phyloP scores from a whole-genome alignment of 2,888 invertebrate species.

The Bombylius major region DNA sequence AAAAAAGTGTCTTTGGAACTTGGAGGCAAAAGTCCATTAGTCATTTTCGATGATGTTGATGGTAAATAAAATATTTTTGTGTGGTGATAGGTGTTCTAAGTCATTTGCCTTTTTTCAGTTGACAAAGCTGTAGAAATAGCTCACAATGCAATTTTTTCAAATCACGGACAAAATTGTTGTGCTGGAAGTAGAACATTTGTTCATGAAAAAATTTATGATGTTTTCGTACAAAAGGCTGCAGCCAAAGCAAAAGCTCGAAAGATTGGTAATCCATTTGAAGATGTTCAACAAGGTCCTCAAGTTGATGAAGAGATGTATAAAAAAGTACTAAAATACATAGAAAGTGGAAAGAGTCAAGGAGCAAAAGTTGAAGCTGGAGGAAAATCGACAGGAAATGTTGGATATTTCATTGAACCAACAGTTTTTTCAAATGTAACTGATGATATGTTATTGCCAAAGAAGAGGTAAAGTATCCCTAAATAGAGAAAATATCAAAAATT shows the following conservation, averaged over 20 bases:
- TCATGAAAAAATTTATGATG: conserved; percentile 73
- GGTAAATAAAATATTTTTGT: conserved; percentile 38
- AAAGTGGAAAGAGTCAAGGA: conserved; percentile 64
- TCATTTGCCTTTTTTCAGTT: conserved; percentile 32
- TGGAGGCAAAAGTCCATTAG: conserved; percentile 81
- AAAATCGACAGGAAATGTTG: conserved; percentile 49
- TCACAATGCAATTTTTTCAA: conserved; percentile 54
- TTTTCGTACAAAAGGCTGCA: conserved; percentile 63
- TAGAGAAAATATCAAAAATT: not conserved
- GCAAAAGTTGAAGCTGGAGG: conserved; percentile 71
- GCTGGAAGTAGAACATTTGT: conserved; percentile 85
- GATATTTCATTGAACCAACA: conserved; percentile 66
- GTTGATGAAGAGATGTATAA: conserved; percentile 61
- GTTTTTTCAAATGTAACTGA: conserved; percentile 68
- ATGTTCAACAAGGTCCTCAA: conserved; percentile 71
- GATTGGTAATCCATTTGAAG: conserved; percentile 71
- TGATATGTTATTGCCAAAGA: conserved; percentile 64
- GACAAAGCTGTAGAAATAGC: conserved; percentile 49
- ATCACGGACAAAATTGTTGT: conserved; percentile 70
- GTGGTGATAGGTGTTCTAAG: too few relatives aligned
- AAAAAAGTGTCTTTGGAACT: conserved; percentile 75
- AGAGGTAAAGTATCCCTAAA: conserved; percentile 42
- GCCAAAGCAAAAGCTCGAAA: conserved; percentile 54
- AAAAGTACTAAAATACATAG: conserved; percentile 62
- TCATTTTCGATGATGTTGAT: conserved; percentile 70